phyloP scores from a whole-genome alignment of 1,140 invertebrate species.

The Cylas formicarius region DNA sequence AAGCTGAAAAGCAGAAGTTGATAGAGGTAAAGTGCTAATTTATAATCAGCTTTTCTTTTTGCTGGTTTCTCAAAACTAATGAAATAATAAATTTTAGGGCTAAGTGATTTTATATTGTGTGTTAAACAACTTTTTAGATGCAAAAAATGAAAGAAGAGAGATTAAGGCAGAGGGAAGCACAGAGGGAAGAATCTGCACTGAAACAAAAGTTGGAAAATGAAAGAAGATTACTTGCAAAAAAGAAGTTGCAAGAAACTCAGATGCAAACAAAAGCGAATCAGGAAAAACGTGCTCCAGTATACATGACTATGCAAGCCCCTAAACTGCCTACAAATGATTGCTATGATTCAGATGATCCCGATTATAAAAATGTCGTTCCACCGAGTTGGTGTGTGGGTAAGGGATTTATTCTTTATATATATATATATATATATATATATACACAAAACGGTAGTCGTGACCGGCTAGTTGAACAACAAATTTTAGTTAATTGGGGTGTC shows the following conservation, averaged over 20 bases:
- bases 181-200: slow-evolving; percentile 49
- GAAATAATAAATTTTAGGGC: neutral
- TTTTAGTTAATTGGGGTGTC: no score
- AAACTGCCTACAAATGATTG: slow-evolving; percentile 47
- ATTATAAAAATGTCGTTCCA: slow-evolving; percentile 29
- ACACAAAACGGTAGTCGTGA: no score
- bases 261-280: slow-evolving; percentile 41
- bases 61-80: neutral
- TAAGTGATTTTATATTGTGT: no score
- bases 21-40: slow-evolving; percentile 45
- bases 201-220: slow-evolving; percentile 47
- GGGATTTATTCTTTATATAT: no score
- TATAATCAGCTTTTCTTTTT: neutral
- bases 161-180: slow-evolving; percentile 43
- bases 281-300: slow-evolving; percentile 41
- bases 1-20: slow-evolving; percentile 48
- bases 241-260: slow-evolving; percentile 37
- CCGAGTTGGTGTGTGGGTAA: slow-evolving; percentile 49
- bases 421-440: no score
- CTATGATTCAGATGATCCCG: slow-evolving; percentile 44
- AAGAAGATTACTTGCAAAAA: slow-evolving; percentile 30
- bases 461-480: no score
- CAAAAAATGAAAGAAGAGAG: slow-evolving; percentile 45
- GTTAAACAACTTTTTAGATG: no score
- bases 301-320: slow-evolving; percentile 43